Evolutionary conservation across 2,797 vertebrate genomes (phyloP).

Genomic region (Tadarida brasiliensis): DNA sequence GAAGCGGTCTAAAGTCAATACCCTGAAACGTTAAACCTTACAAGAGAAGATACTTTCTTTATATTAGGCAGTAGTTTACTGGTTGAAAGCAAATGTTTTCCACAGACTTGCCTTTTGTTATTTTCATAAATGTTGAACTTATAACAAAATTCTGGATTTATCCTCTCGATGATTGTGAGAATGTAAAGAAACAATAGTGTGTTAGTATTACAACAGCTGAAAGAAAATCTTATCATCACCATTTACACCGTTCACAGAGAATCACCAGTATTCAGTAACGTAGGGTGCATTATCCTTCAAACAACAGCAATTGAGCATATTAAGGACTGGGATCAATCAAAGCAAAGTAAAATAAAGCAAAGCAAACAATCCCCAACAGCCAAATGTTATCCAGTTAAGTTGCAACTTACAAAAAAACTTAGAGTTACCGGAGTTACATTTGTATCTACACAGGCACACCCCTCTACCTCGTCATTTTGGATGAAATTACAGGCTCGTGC

Average conservation of each 20-base stretch:
- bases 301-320: background rate
- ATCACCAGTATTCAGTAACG: background rate
- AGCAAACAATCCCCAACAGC: background rate
- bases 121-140: constrained; percentile 10
- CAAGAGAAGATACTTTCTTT: background rate
- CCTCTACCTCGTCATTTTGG: background rate
- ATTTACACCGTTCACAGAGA: background rate
- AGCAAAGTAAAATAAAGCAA: constrained; percentile 22
- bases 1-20: background rate
- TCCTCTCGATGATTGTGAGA: background rate
- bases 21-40: background rate
- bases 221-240: background rate
- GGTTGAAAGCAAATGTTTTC: background rate
- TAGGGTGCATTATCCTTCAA: background rate
- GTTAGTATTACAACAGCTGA: background rate
- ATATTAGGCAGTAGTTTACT: background rate
- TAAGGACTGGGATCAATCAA: background rate
- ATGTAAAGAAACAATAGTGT: background rate
- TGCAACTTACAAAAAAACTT: background rate
- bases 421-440: background rate
- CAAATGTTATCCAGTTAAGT: background rate
- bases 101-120: background rate
- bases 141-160: background rate
- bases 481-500: constrained; percentile 12
- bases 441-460: background rate